These are phyloP conservation scores for Mesorhabditis sp. DNA, from an alignment of 2,888 invertebrate genomes.

Conservation along the genomic window DNA sequence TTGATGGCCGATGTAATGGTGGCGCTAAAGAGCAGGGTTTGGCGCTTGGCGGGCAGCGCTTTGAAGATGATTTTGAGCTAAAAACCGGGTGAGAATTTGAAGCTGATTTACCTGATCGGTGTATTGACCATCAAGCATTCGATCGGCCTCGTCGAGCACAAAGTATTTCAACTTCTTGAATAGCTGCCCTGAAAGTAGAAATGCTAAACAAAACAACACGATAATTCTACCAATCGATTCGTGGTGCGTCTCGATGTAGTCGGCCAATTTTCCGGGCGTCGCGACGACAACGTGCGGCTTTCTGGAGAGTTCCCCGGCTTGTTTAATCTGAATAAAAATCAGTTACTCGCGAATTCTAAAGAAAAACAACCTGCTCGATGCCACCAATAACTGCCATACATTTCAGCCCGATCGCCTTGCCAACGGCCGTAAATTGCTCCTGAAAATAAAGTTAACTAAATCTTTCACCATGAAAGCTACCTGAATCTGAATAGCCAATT, in stretches of 20 bases:
- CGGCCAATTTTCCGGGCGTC: constrained; percentile 89
- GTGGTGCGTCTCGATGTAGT: constrained; percentile 76
- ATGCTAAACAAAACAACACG: constrained; percentile 43
- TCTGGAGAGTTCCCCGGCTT: constrained; percentile 77
- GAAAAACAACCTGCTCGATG: constrained; percentile 26
- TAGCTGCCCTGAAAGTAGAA: constrained; percentile 56
- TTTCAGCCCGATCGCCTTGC: constrained; percentile 79
- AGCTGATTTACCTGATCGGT: constrained; percentile 29
- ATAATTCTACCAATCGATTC: constrained; percentile 64
- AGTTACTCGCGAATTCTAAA: constrained; percentile 36
- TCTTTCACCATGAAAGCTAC: not conserved
- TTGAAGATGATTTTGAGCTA: constrained; percentile 75
- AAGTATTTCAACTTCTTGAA: constrained; percentile 77
- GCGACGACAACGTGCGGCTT: constrained; percentile 91
- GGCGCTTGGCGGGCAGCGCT: constrained; percentile 61
- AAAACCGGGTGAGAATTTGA: constrained; percentile 18
- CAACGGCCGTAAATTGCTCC: constrained; percentile 88
- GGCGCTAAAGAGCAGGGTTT: constrained; percentile 68
- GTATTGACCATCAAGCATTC: constrained; percentile 67
- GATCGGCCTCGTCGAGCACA: constrained; percentile 94
- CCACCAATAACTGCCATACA: constrained; percentile 82
- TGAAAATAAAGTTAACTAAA: constrained; percentile 66
- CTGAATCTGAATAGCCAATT: constrained; percentile 53
- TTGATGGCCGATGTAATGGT: constrained; percentile 82
- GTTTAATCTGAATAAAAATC: constrained; percentile 66